A percentile compares a stretch with the other conserved stretches of the same genome.
phyloP scores from a whole-genome alignment of 1,140 invertebrate genomes.

The Adoxophyes honmai region DNA sequence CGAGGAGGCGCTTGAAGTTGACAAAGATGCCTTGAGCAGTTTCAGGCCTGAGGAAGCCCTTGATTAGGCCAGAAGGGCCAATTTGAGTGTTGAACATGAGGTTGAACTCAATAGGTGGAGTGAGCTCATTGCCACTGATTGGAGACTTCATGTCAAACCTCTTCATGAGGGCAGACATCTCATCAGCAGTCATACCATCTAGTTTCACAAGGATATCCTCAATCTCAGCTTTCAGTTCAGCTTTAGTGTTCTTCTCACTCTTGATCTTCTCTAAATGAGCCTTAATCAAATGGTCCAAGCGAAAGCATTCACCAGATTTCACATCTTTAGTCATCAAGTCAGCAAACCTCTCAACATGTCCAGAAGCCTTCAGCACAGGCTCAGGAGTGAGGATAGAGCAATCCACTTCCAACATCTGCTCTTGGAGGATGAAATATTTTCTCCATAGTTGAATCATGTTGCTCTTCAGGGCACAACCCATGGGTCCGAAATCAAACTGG shows the following conservation, averaged over 20 bases:
- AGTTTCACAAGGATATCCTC: conserved; percentile 88
- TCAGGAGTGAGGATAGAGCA: conserved; percentile 98
- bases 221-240: conserved; percentile 85
- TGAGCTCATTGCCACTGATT: conserved; percentile 94
- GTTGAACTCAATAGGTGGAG: conserved; percentile 98
- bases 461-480: conserved; percentile 98
- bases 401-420: conserved; percentile 99
- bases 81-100: conserved; percentile 99
- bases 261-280: conserved; percentile 94
- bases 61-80: conserved; percentile 95
- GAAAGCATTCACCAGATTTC: conserved; percentile 97
- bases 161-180: conserved; percentile 90
- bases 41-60: conserved; percentile 97
- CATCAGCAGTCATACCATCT: conserved; percentile 84
- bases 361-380: conserved; percentile 97
- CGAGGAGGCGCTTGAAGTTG: conserved; percentile 97
- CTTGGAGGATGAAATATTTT: conserved; percentile 97
- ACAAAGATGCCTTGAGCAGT: conserved; percentile 99
- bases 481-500: conserved; percentile 97
- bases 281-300: conserved; percentile 99
- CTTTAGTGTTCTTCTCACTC: conserved; percentile 88
- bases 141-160: conserved; percentile 97
- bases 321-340: conserved; percentile 99
- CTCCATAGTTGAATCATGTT: conserved; percentile 97
- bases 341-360: conserved; percentile 98